Evolutionary conservation across 2,888 invertebrate genomes (phyloP), one percentile per base, ranked within the genome.

Genomic region (Cosmopolites sordidus): DNA sequence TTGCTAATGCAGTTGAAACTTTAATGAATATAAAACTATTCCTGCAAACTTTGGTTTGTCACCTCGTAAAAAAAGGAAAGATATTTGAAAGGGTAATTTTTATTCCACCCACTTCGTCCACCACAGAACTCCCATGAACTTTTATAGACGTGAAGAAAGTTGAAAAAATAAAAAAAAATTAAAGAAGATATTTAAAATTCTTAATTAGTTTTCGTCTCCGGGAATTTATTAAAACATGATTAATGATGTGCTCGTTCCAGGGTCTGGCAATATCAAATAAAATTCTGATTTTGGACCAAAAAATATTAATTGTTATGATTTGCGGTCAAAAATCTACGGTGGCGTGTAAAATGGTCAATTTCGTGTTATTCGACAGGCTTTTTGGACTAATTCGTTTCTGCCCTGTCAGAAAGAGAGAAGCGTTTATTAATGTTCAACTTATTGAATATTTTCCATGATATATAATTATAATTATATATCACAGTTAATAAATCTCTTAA

Each of bases 191-290:
- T 47, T 47, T 47, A 16, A 27, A 40, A 27, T 40, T 47, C 47
- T 29, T 47, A 47, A 47, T 47, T 47, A 47, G 47, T 39, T 47
- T 33, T 33, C 33, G 8, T 47, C 39, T 18, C 16, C 39, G 47
- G 15, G 38, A 47, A 47, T 40, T 47, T 47, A 47, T 47, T 37
- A 47, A 47, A 39, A 39, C 27, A 15, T 47, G 47, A 47, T 47
- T 47, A 47, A 47, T 27, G 47, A 47, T 11, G 29, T 47, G 47
- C 47, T 38, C 27, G 38, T 47, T 47, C 16, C 47, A 47, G 47
- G 39, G 47, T 39, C 38, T 47, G 27, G 40, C 27, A 39, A 47
- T 47, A 39, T 47, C 47, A 47, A 39, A 40, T 39, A 40, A 47
- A 47, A 39, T 47, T n/a, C 27, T 39, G 16, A 47, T 39, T 15